A percentile compares a stretch with the other conserved stretches of the same genome.
phyloP scores from a whole-genome alignment of 2,888 invertebrate genomes.

The Ditula angustiorana region DNA sequence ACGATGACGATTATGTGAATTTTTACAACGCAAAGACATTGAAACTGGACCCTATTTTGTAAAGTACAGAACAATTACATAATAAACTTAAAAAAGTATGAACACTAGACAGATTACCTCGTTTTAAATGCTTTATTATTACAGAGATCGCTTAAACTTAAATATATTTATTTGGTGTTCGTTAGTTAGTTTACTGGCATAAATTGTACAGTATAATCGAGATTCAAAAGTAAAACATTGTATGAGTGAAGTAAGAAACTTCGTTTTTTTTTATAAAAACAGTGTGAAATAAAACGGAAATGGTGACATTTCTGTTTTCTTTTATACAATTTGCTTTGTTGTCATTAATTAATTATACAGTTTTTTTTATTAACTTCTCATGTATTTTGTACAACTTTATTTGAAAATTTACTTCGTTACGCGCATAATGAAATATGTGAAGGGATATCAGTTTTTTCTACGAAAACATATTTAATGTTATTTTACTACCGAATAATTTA shows the following conservation, averaged over 20 bases:
- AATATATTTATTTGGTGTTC: conserved; percentile 19
- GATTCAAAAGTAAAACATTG: not conserved
- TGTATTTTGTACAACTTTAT: too few species aligned
- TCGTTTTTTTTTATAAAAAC: too few species aligned
- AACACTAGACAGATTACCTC: not conserved
- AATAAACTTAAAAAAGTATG: not conserved
- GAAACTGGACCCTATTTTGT: conserved; percentile 3
- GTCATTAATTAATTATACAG: too few species aligned
- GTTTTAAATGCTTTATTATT: not conserved
- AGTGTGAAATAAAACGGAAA: too few species aligned
- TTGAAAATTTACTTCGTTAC: not conserved
- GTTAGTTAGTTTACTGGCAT: not conserved
- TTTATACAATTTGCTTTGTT: too few species aligned
- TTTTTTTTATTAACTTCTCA: too few species aligned
- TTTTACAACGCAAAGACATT: not conserved
- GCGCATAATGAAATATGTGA: not conserved
- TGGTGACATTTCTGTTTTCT: too few species aligned
- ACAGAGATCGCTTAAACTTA: conserved; percentile 10
- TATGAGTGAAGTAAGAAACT: not conserved
- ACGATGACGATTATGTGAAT: not conserved
- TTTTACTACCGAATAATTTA: not conserved
- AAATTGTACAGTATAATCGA: not conserved
- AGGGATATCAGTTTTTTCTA: not conserved
- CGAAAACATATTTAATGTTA: not conserved
- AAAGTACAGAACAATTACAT: not conserved